A percentile compares a stretch with the other conserved stretches of the same genome.
phyloP scores from a whole-genome alignment of 2,888 invertebrate genomes.

The Corythucha ciliata region DNA sequence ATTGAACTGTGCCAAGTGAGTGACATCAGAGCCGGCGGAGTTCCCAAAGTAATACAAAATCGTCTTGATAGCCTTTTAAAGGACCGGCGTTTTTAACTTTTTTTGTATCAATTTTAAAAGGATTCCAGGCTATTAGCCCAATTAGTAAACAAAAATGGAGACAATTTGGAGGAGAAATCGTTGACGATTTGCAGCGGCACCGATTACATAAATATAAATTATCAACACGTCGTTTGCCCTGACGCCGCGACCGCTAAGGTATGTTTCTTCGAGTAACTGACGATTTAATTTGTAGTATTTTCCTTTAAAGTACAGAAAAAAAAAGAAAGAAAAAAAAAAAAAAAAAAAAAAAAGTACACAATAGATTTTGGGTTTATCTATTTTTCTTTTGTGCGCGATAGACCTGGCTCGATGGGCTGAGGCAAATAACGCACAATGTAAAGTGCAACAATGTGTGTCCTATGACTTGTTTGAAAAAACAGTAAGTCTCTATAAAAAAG shows the following conservation, averaged over 20 bases:
- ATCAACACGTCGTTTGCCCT: slow-evolving; percentile 92
- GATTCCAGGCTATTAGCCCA: slow-evolving; percentile 71
- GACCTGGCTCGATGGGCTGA: slow-evolving; percentile 92
- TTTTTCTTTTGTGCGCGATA: no score
- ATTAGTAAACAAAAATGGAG: slow-evolving; percentile 69
- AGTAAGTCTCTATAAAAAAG: slow-evolving; percentile 65
- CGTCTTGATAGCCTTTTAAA: no score
- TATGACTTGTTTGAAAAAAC: slow-evolving; percentile 96
- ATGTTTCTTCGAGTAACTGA: slow-evolving; percentile 36
- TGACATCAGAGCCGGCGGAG: slow-evolving; percentile 85
- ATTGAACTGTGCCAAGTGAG: slow-evolving; percentile 97
- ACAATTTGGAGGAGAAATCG: slow-evolving; percentile 78
- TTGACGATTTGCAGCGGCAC: slow-evolving; percentile 95
- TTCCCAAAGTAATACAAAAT: slow-evolving; percentile 73
- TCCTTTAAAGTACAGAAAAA: neutral
- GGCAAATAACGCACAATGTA: slow-evolving; percentile 94
- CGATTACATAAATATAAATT: slow-evolving; percentile 97
- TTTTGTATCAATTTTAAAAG: slow-evolving; percentile 42
- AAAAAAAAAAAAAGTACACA: no score
- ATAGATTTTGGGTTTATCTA: no score
- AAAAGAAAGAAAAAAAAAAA: neutral
- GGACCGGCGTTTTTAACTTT: no score
- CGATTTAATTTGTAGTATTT: no score
- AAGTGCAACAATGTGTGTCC: slow-evolving; percentile 99
- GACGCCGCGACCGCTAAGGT: slow-evolving; percentile 91